A percentile compares a stretch with the other conserved stretches of the same genome.
Evolutionary conservation across 2,113 vertebrate genomes (phyloP).

Genomic region (Sinocyclocheilus anophthalmus): DNA sequence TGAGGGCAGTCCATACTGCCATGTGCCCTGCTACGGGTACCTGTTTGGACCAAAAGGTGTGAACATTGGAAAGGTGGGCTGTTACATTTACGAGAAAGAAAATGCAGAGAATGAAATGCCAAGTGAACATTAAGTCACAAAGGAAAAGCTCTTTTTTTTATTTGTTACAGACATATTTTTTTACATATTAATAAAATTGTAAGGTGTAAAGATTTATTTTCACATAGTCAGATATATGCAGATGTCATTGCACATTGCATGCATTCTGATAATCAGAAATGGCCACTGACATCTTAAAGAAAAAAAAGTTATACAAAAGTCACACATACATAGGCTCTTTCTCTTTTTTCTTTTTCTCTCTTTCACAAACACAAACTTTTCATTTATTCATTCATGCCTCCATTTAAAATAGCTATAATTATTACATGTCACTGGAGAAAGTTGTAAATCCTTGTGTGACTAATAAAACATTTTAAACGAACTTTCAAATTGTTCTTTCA

Average conservation of each 20-base stretch:
- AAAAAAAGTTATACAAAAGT: neutral
- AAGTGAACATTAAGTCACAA: conserved; percentile 46
- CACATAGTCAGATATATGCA: neutral
- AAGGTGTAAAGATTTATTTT: neutral
- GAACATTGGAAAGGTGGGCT: conserved; percentile 78
- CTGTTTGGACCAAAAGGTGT: conserved; percentile 80
- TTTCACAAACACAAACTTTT: neutral
- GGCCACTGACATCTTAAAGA: neutral
- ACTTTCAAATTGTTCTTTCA: neutral
- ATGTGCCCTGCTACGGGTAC: conserved; percentile 77
- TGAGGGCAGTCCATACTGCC: conserved; percentile 74
- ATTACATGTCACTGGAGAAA: conserved; percentile 23
- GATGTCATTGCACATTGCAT: neutral
- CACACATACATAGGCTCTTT: neutral
- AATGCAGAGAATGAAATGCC: conserved; percentile 50
- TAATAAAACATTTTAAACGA: conserved; percentile 20
- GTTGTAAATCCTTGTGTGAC: conserved; percentile 12
- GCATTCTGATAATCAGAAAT: neutral
- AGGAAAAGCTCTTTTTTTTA: neutral
- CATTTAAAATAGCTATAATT: conserved; percentile 7
- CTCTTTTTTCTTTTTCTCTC: neutral
- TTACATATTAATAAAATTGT: neutral
- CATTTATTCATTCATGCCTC: neutral
- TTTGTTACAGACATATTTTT: neutral
- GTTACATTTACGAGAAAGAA: conserved; percentile 73